Evolutionary conservation across 1,140 invertebrate genomes (phyloP).

Genomic region (Psix sp.): DNA sequence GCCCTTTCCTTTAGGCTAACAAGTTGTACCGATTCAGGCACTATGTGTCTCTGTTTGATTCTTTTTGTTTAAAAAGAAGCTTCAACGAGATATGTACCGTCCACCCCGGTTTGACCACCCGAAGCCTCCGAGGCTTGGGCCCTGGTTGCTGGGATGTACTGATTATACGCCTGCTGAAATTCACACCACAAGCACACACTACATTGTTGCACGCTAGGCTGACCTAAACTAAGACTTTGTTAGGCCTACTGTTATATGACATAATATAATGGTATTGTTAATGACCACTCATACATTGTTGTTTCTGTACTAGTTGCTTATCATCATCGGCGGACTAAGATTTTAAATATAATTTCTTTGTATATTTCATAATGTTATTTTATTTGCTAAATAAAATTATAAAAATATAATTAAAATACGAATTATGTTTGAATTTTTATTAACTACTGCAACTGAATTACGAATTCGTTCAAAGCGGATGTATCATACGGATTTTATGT

Average conservation of each 20-base stretch:
- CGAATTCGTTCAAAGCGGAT: no score
- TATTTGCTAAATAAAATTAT: no score
- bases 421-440: no score
- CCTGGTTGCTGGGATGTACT: slow-evolving; percentile 87
- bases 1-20: slow-evolving; percentile 20
- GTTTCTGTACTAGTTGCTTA: no score
- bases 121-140: slow-evolving; percentile 80
- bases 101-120: slow-evolving; percentile 85
- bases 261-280: slow-evolving; percentile 35
- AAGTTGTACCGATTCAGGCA: slow-evolving; percentile 48
- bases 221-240: slow-evolving; percentile 62
- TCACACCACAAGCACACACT: slow-evolving; percentile 77
- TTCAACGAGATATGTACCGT: slow-evolving; percentile 87
- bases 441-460: no score
- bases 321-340: slow-evolving; percentile 9
- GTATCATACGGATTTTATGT: no score
- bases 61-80: slow-evolving; percentile 83
- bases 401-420: no score
- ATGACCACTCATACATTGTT: no score
- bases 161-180: slow-evolving; percentile 87
- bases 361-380: no score
- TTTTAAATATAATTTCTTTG: background rate
- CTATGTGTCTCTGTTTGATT: slow-evolving; percentile 40
- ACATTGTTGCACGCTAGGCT: slow-evolving; percentile 76
- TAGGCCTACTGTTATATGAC: slow-evolving; percentile 52